Conservation (phyloP, 2,113 vertebrate genomes). For the Nibea coibor region DNA sequence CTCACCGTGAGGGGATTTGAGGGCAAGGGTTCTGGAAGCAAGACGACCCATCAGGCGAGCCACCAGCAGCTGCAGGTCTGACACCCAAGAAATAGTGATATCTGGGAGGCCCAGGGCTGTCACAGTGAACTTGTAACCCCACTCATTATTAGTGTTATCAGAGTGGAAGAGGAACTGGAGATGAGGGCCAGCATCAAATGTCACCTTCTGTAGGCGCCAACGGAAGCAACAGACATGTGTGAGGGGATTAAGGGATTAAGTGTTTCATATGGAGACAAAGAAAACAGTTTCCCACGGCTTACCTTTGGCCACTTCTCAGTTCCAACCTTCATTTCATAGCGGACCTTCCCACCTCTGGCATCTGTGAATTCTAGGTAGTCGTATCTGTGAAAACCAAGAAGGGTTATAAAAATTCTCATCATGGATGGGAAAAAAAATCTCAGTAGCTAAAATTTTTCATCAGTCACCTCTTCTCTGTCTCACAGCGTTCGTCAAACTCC, state of each 20-base stretch:
- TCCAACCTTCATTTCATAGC: conserved; percentile 97
- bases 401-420: not conserved
- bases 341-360: conserved; percentile 94
- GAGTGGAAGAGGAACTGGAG: conserved; percentile 99
- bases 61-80: conserved; percentile 95
- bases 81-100: conserved; percentile 93
- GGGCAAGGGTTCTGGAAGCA: conserved; percentile 91
- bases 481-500: conserved; percentile 96
- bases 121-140: conserved; percentile 97
- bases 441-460: not conserved
- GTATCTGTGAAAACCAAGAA: conserved; percentile 83
- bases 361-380: conserved; percentile 99
- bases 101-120: conserved; percentile 93
- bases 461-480: conserved; percentile 94
- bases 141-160: conserved; percentile 97
- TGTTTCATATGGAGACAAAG: too few species aligned
- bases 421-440: not conserved
- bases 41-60: conserved; percentile 94
- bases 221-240: conserved; percentile 33
- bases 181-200: conserved; percentile 95
- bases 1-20: conserved; percentile 89
- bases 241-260: not conserved
- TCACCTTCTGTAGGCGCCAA: conserved; percentile 91
- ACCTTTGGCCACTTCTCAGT: conserved; percentile 99
- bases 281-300: not conserved